Evolutionary conservation across 2,113 vertebrate species (phyloP).

Genomic region (Ptychochromis oligacanthus): DNA sequence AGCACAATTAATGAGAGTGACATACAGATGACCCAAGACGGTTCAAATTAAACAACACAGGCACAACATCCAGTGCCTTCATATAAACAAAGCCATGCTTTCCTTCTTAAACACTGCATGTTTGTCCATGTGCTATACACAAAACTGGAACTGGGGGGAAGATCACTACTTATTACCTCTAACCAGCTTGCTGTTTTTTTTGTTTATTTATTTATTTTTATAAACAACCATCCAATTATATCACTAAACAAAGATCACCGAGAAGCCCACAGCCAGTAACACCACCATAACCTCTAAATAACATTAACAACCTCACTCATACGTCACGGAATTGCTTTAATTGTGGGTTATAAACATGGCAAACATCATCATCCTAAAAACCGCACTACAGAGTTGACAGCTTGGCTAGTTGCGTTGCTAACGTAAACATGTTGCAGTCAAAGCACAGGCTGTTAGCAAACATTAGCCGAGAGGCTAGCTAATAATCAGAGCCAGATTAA

Average conservation of each 20-base stretch:
- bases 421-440: slow-evolving; percentile 75
- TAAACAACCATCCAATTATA: background rate
- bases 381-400: slow-evolving; percentile 20
- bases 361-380: slow-evolving; percentile 13
- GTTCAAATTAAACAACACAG: background rate
- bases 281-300: background rate
- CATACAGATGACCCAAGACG: background rate
- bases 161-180: background rate
- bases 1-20: background rate
- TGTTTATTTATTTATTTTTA: background rate
- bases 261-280: background rate
- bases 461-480: slow-evolving; percentile 64
- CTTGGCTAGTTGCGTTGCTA: slow-evolving; percentile 52
- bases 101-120: background rate
- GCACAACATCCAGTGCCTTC: background rate
- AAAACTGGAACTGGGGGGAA: background rate
- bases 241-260: background rate
- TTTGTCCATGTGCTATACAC: background rate
- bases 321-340: background rate
- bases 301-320: background rate
- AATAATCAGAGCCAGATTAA: slow-evolving; percentile 16
- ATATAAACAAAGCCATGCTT: slow-evolving; percentile 54
- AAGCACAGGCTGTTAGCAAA: slow-evolving; percentile 75
- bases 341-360: background rate
- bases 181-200: background rate